Base-by-base conservation (phyloP, 1,140 invertebrate genomes). In the Aphis craccivora region DNA sequence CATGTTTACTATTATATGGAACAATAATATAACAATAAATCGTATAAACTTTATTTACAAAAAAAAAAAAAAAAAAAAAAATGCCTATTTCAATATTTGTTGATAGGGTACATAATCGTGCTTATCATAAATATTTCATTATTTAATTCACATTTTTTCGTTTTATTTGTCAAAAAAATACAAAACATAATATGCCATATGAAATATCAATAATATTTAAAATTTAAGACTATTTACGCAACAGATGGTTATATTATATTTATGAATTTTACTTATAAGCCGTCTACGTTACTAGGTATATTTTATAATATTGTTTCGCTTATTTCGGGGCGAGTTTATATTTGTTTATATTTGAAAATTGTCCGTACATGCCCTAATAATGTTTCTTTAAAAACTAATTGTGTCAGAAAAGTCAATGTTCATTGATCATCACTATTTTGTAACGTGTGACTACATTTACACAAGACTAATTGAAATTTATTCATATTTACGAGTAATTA, bases 401-500 rank as follows among this genome's bases (percentile, higher is more conserved):
- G 14, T 5, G 60, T 76, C 1, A 30, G 60, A n/a, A n/a, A 76
- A 76, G 18, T 76, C 60, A 76, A 76, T 6, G n/a, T n/a, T n/a
- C 30, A n/a, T n/a, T 6, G n/a, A 20, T n/a, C 30, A n/a, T 14
- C 11, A n/a, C n/a, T 67, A 67, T 18, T 60, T 67, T 76, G 30
- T 14, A n/a, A 14, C 60, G 60, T n/a, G 60, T 23, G n/a, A 14
- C n/a, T n/a, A 76, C 14, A 18, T 76, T 76, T 76, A 76, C 14
- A n/a, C 60, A n/a, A n/a, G n/a, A n/a, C 60, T 76, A 76, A 76
- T 76, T 76, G 14, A 76, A 76, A 76, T 76, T 76, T 76, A 76
- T 14, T 76, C 30, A 18, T 1, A 6, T 35, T n/a, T 76, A 20
- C 60, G n/a, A 76, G n/a, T n/a, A n/a, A 76, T 76, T 76, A 76